Evolutionary conservation across 2,113 vertebrate species (phyloP).

Genomic region (Calonectris borealis): DNA sequence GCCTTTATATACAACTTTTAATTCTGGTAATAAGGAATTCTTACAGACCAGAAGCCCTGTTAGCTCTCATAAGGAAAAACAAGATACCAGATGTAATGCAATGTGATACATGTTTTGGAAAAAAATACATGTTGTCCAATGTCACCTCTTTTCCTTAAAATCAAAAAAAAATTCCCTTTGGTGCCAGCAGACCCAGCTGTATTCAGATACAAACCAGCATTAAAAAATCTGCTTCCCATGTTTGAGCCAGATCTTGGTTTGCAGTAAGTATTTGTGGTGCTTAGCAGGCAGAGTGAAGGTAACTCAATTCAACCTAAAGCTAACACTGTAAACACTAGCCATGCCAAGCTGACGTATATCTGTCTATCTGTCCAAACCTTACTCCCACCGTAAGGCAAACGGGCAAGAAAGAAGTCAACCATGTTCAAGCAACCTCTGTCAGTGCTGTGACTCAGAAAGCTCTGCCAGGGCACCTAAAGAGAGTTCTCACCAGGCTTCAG

Average conservation of each 20-base stretch:
- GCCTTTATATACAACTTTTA: not conserved
- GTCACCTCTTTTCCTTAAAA: not conserved
- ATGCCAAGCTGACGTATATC: not conserved
- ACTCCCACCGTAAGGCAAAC: not conserved
- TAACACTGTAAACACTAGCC: rapidly evolving
- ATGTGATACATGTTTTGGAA: not conserved
- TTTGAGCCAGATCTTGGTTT: not conserved
- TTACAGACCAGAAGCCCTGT: not conserved
- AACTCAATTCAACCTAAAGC: not conserved
- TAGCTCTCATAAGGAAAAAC: not conserved
- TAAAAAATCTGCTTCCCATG: rapidly evolving
- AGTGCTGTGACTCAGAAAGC: not conserved
- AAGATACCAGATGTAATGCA: not conserved
- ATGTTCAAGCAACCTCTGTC: not conserved
- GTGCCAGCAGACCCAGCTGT: not conserved
- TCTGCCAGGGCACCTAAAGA: not conserved
- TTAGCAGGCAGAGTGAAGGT: rapidly evolving
- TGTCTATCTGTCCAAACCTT: not conserved
- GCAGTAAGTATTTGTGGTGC: not conserved
- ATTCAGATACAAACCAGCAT: not conserved
- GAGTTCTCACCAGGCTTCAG: not conserved
- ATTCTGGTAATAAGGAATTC: not conserved
- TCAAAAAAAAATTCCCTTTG: rapidly evolving
- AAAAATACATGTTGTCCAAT: rapidly evolving
- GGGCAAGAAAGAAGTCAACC: not conserved